phyloP scores from a whole-genome alignment of 1,140 invertebrate genomes.

The Heliconius hermathena region DNA sequence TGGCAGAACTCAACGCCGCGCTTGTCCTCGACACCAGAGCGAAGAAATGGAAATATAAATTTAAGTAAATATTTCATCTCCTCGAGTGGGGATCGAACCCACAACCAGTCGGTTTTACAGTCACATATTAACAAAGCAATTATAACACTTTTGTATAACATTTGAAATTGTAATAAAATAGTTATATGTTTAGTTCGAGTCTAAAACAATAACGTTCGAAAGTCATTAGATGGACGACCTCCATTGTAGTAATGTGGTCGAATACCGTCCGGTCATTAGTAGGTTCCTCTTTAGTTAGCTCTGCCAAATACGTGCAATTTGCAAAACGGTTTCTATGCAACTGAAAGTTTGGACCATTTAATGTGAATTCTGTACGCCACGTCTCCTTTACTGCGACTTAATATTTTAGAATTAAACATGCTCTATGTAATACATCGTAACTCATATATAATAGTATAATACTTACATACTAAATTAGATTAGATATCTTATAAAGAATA shows the following conservation, averaged over 20 bases:
- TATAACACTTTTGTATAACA: background rate
- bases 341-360: slow-evolving; percentile 60
- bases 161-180: slow-evolving; percentile 20
- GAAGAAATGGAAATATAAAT: too few relatives aligned
- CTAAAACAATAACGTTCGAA: background rate
- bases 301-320: slow-evolving; percentile 68
- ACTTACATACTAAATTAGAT: too few relatives aligned
- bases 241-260: slow-evolving; percentile 35
- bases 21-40: too few relatives aligned
- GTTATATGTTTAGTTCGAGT: slow-evolving; percentile 14
- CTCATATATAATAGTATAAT: too few relatives aligned
- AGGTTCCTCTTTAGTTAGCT: slow-evolving; percentile 54
- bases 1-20: too few relatives aligned
- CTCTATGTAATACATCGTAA: background rate
- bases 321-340: slow-evolving; percentile 48
- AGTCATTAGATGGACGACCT: too few relatives aligned
- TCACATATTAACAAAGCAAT: too few relatives aligned
- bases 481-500: too few relatives aligned
- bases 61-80: too few relatives aligned
- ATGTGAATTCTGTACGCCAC: slow-evolving; percentile 48
- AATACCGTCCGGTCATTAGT: slow-evolving; percentile 54
- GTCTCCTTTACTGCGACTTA: too few relatives aligned
- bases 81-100: too few relatives aligned
- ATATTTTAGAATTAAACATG: background rate
- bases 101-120: too few relatives aligned